These are phyloP conservation scores for Epinotia bilunana DNA, from an alignment of 2,888 invertebrate species.

Conservation along the genomic window DNA sequence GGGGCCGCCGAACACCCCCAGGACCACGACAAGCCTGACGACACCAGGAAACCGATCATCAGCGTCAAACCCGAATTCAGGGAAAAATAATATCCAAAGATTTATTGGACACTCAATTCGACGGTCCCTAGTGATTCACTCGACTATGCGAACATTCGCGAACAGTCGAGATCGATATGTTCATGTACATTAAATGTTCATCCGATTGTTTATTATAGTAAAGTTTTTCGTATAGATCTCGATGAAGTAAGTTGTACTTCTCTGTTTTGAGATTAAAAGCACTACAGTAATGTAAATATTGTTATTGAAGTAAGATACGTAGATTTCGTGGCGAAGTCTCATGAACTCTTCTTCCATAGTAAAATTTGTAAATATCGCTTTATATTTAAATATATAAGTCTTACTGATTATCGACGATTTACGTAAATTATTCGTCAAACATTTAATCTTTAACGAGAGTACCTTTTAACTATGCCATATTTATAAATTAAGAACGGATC, in stretches of 20 bases:
- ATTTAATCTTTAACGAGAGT: slow-evolving; percentile 80
- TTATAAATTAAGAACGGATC: slow-evolving; percentile 78
- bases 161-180: slow-evolving; percentile 44
- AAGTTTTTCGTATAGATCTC: slow-evolving; percentile 70
- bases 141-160: slow-evolving; percentile 24
- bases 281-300: slow-evolving; percentile 73
- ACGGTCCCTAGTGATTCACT: slow-evolving; percentile 38
- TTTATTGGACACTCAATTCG: slow-evolving; percentile 45
- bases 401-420: slow-evolving; percentile 77
- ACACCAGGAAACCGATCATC: slow-evolving; percentile 80
- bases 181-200: slow-evolving; percentile 58
- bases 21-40: slow-evolving; percentile 70
- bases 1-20: slow-evolving; percentile 76
- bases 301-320: slow-evolving; percentile 72
- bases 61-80: slow-evolving; percentile 83
- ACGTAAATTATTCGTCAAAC: slow-evolving; percentile 79
- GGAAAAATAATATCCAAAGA: slow-evolving; percentile 76
- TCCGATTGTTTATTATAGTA: slow-evolving; percentile 62
- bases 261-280: slow-evolving; percentile 66
- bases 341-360: slow-evolving; percentile 82
- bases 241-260: slow-evolving; percentile 61
- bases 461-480: slow-evolving; percentile 83
- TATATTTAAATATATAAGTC: slow-evolving; percentile 69
- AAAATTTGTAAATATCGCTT: slow-evolving; percentile 83
- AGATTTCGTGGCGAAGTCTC: slow-evolving; percentile 72